phyloP scores from a whole-genome alignment of 2,113 vertebrate species.

The Oreochromis spilurus region DNA sequence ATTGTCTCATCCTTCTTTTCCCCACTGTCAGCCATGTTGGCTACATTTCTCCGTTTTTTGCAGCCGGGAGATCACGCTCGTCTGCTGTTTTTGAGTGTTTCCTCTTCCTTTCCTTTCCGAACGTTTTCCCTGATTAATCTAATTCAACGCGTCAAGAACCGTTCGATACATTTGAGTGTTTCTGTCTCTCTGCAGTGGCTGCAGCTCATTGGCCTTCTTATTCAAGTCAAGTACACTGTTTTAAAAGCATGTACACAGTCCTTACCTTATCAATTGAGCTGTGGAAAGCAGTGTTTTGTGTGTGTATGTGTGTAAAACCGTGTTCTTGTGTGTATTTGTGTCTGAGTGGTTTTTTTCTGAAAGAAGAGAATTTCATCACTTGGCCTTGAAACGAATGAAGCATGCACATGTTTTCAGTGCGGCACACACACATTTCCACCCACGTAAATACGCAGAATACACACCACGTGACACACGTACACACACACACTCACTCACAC shows the following conservation, averaged over 20 bases:
- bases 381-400: constrained; percentile 62
- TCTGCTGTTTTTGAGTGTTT: not conserved
- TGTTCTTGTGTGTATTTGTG: not conserved
- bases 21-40: not conserved
- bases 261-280: constrained; percentile 17
- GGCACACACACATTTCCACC: constrained; percentile 25
- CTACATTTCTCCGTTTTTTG: not conserved
- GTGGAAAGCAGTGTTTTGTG: not conserved
- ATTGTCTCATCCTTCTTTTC: constrained; percentile 11
- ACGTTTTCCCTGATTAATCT: not conserved
- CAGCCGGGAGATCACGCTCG: not conserved
- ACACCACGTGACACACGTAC: not conserved
- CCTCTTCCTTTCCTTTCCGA: not conserved
- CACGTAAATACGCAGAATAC: constrained; percentile 22
- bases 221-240: constrained; percentile 5
- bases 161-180: not conserved
- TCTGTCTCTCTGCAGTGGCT: not conserved
- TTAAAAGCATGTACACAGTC: not conserved
- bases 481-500: not conserved
- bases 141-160: not conserved
- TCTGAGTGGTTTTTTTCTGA: not conserved
- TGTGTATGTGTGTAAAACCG: not conserved
- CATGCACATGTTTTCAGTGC: constrained; percentile 40
- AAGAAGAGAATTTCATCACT: constrained; percentile 42
- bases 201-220: not conserved